phyloP scores from a whole-genome alignment of 2,888 invertebrate species.

The Glaucopsyche alexis region DNA sequence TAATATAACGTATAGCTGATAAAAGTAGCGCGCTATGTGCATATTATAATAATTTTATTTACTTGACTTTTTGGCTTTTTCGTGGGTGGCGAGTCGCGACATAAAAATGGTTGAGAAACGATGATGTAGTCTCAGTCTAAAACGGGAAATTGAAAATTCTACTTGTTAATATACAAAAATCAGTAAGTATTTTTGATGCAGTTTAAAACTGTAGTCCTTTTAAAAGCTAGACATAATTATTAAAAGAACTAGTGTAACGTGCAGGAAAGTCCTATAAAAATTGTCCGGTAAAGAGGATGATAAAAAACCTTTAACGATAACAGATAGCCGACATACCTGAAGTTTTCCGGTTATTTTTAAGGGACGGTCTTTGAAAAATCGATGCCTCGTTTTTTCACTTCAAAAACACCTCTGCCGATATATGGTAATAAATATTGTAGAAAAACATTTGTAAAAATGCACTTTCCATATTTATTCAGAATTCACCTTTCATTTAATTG shows the following conservation, averaged over 20 bases:
- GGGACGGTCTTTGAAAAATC: neutral
- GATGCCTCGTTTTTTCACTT: neutral
- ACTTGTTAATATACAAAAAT: too few relatives aligned
- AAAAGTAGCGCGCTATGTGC: too few relatives aligned
- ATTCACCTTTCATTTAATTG: conserved; percentile 1
- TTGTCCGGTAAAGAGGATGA: neutral
- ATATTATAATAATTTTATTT: too few relatives aligned
- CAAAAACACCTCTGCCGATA: neutral
- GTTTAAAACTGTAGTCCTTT: neutral
- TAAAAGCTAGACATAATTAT: neutral
- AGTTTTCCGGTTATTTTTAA: conserved; percentile 3
- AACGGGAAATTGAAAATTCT: too few relatives aligned
- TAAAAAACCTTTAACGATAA: neutral
- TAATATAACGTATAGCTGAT: too few relatives aligned
- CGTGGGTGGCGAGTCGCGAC: too few relatives aligned
- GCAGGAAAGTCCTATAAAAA: neutral
- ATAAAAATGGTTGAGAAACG: too few relatives aligned
- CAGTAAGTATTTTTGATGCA: neutral
- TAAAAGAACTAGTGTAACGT: neutral
- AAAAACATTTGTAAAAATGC: neutral
- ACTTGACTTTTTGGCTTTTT: too few relatives aligned
- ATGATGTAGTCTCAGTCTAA: too few relatives aligned
- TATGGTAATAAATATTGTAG: too few relatives aligned
- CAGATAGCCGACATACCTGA: neutral
- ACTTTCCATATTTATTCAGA: neutral